These are phyloP conservation scores for Artibeus jamaicensis DNA, from an alignment of 2,797 vertebrate species.

Conservation along the genomic window DNA sequence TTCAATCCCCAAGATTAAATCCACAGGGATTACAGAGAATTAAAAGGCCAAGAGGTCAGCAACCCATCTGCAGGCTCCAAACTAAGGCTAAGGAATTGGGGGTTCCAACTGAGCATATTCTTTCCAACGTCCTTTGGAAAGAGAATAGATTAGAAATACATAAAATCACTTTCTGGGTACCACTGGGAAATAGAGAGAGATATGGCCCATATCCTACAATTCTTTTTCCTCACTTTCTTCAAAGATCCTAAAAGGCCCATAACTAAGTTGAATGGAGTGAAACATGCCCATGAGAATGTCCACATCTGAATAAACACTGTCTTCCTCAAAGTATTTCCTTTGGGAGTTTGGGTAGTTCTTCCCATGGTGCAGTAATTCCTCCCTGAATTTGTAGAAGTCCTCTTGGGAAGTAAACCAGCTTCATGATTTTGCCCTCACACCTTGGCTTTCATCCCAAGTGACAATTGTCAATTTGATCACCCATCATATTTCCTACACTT, in stretches of 20 bases:
- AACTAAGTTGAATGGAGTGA: not conserved
- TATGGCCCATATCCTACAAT: not conserved
- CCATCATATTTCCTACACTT: not conserved
- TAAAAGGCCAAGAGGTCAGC: slow-evolving; percentile 28
- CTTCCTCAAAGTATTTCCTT: not conserved
- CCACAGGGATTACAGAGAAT: slow-evolving; percentile 20
- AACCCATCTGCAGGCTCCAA: slow-evolving; percentile 73
- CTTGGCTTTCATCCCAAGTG: not conserved
- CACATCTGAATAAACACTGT: not conserved
- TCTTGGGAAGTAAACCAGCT: not conserved
- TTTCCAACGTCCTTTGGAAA: not conserved
- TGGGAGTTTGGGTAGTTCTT: not conserved
- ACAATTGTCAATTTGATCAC: not conserved
- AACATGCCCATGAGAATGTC: not conserved
- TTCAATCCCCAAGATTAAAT: slow-evolving; percentile 56
- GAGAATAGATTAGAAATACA: not conserved
- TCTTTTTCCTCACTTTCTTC: slow-evolving; percentile 1
- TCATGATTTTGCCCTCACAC: not conserved
- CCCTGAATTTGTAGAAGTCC: not conserved
- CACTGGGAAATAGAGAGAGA: not conserved
- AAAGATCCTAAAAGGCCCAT: not conserved
- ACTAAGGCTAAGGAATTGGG: slow-evolving; percentile 74
- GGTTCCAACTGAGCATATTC: slow-evolving; percentile 41
- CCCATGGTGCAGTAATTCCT: not conserved
- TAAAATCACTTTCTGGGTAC: not conserved